Conservation (phyloP, 1,140 invertebrate species). For the Drosophila trapezifrons region DNA sequence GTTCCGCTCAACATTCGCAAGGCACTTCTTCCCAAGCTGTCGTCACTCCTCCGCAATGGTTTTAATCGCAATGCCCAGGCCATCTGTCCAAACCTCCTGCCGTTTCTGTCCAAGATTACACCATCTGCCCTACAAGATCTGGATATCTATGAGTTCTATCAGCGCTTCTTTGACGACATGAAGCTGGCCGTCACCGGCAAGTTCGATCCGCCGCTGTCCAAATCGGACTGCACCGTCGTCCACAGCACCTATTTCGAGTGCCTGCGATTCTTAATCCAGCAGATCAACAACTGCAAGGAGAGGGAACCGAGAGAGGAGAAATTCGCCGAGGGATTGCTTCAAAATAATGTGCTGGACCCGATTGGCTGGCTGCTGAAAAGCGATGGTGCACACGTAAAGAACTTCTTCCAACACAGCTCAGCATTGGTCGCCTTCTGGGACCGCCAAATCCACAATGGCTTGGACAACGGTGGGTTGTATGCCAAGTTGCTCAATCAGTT, state of each 20-base stretch:
- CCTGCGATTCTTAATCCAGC: conserved; percentile 87
- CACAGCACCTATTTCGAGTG: conserved; percentile 89
- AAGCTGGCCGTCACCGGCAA: conserved; percentile 48
- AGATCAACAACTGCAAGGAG: conserved; percentile 60
- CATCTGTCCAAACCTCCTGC: conserved; percentile 90
- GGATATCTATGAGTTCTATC: conserved; percentile 86
- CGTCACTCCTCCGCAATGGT: conserved; percentile 87
- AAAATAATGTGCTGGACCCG: conserved; percentile 84
- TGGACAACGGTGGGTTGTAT: conserved; percentile 79
- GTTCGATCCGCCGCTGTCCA: conserved; percentile 59
- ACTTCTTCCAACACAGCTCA: conserved; percentile 85
- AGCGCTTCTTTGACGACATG: conserved; percentile 89
- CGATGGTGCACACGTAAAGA: conserved; percentile 77
- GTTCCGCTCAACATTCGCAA: conserved; percentile 88
- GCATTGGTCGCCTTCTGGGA: conserved; percentile 86
- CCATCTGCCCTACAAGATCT: conserved; percentile 81
- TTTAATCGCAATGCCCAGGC: conserved; percentile 89
- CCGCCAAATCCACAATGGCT: conserved; percentile 79
- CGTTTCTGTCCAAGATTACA: conserved; percentile 89
- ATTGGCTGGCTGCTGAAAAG: conserved; percentile 85
- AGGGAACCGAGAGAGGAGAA: conserved; percentile 17
- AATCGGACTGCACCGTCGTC: conserved; percentile 87
- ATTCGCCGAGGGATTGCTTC: conserved; percentile 67
- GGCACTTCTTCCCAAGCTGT: conserved; percentile 89
- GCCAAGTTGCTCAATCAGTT: conserved; percentile 85